Evolutionary conservation across 1,140 invertebrate genomes (phyloP), one percentile per base, ranked within the genome.

Genomic region (Saccostrea echinata): DNA sequence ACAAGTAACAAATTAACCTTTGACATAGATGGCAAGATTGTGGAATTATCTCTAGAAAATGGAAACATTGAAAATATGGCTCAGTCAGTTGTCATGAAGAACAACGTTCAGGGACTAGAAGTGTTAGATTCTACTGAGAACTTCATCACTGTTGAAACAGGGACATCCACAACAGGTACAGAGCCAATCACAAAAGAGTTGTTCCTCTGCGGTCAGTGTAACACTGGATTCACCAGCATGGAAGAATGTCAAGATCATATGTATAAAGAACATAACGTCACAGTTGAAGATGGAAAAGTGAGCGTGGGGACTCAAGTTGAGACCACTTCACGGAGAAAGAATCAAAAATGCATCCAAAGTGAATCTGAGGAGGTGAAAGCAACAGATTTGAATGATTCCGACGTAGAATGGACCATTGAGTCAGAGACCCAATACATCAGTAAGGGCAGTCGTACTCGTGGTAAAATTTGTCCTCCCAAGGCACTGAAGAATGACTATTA

Each of bases 181-280:
- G 61, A 86, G 18, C 89, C 84, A 27, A 86, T 90, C 57, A 91
- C 90, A 35, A 91, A 92, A 82, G 93, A 94, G 43, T 88, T 94
- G 24, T 94, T 94, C 89, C 86, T 95, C 1, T 95, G 94, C 91
- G 94, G 94, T 12, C 91, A 94, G 84, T 95, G 94, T 86, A 94
- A 89, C 84, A 84, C 93, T 53, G 94, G 92, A 4, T 95, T 94
- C 88, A 90, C 85, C 53, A 92, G 88, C 52, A 92, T 95, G 16
- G 94, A 95, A 13, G 93, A 94, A 21, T 94, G 94, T 87, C 93
- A 94, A 82, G 80, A 88, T 21, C 94, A 95, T 85, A 94, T 95
- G 93, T 86, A 92, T 81, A 52, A 91, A n/a, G 92, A 91, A 13
- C 93, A 94, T 71, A 88, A 90, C 18, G 88, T 88, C 11, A 85